These are phyloP conservation scores for Aphyosemion australe DNA, from an alignment of 2,113 vertebrate species.

Conservation along the genomic window DNA sequence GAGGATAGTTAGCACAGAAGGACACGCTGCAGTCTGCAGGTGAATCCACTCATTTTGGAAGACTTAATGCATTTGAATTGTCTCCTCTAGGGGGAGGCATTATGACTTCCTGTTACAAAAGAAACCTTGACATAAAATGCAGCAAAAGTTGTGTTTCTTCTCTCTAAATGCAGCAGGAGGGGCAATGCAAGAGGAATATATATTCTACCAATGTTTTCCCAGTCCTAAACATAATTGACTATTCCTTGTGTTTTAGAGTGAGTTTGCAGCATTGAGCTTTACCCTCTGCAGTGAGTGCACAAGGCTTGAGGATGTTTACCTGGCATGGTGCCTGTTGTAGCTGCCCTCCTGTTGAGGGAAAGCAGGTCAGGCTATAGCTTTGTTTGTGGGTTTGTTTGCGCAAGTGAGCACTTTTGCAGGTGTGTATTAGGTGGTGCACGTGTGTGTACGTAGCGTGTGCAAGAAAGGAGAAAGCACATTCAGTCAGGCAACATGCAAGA, in stretches of 20 bases:
- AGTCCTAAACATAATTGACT: slow-evolving; percentile 70
- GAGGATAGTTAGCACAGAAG: slow-evolving; percentile 72
- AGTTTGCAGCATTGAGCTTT: slow-evolving; percentile 68
- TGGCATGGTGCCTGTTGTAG: slow-evolving; percentile 80
- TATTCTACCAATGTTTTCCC: slow-evolving; percentile 58
- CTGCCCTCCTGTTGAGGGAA: slow-evolving; percentile 75
- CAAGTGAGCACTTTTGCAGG: slow-evolving; percentile 28
- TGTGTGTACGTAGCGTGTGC: slow-evolving; percentile 9
- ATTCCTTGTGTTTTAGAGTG: slow-evolving; percentile 61
- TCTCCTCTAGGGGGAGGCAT: slow-evolving; percentile 56
- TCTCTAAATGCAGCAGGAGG: slow-evolving; percentile 52
- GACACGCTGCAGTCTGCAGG: slow-evolving; percentile 65
- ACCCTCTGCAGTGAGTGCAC: slow-evolving; percentile 76
- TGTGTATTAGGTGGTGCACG: slow-evolving; percentile 23
- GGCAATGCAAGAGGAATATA: slow-evolving; percentile 50
- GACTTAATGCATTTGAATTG: slow-evolving; percentile 65
- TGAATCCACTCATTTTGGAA: slow-evolving; percentile 73
- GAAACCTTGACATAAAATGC: slow-evolving; percentile 61
- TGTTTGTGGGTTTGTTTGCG: slow-evolving; percentile 58
- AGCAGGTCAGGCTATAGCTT: slow-evolving; percentile 71
- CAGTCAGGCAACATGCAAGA: slow-evolving; percentile 8
- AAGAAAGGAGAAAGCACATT: slow-evolving; percentile 34
- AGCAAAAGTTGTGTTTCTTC: slow-evolving; percentile 46
- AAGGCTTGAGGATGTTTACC: slow-evolving; percentile 80
- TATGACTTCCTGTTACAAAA: slow-evolving; percentile 53